Percentiles rank a stretch among this genome's conserved stretches.
Conservation (phyloP, 2,888 invertebrate genomes). For the Baronia brevicornis region DNA sequence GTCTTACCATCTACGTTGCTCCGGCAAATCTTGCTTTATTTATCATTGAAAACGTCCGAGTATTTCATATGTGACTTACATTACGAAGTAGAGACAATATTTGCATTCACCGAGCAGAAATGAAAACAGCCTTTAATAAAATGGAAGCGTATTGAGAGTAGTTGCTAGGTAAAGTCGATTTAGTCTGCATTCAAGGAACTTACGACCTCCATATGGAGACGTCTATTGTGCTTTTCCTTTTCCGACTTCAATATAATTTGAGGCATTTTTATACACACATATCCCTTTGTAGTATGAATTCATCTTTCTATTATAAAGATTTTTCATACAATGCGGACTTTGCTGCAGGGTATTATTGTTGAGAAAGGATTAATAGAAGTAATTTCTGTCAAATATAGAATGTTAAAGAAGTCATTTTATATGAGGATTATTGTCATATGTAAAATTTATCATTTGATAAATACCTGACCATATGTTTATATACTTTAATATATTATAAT, state of each 20-base stretch:
- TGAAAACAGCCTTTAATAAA: conserved; percentile 42
- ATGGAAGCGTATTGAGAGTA: conserved; percentile 43
- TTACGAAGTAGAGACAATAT: conserved; percentile 32
- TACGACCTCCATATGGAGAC: conserved; percentile 34
- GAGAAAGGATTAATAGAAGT: conserved; percentile 11
- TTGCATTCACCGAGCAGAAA: conserved; percentile 38
- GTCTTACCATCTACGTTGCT: conserved; percentile 35
- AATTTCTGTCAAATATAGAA: conserved; percentile 11
- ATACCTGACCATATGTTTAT: too few relatives aligned
- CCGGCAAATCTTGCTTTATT: conserved; percentile 17
- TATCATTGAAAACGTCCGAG: conserved; percentile 10
- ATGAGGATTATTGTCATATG: too few relatives aligned
- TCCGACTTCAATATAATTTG: conserved; percentile 56
- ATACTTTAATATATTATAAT: too few relatives aligned
- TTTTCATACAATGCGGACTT: conserved; percentile 13
- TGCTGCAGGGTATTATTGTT: conserved; percentile 10
- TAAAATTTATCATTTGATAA: too few relatives aligned
- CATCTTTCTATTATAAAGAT: conserved; percentile 21
- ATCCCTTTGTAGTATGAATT: conserved; percentile 30
- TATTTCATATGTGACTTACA: conserved; percentile 8
- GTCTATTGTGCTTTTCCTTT: conserved; percentile 52
- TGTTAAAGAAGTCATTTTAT: too few relatives aligned
- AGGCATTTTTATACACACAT: conserved; percentile 41
- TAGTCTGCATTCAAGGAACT: conserved; percentile 45
- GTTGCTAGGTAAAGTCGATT: conserved; percentile 42